These are phyloP conservation scores for Falco columbarius DNA, from an alignment of 2,797 vertebrate genomes.

Conservation along the genomic window DNA sequence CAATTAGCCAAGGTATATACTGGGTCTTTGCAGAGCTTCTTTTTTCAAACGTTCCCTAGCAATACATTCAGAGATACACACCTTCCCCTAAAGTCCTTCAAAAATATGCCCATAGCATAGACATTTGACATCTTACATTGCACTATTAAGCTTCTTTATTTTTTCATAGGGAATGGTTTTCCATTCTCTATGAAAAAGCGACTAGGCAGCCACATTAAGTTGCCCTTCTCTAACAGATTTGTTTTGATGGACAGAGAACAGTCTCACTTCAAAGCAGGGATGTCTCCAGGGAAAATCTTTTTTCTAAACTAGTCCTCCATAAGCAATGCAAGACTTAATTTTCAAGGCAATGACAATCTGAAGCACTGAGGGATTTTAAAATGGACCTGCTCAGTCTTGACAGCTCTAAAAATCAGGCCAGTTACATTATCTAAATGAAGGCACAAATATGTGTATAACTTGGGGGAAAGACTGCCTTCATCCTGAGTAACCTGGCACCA, in stretches of 20 bases:
- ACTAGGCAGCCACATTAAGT: not conserved
- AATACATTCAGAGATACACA: not conserved
- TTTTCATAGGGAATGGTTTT: not conserved
- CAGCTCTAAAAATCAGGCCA: conserved; percentile 12
- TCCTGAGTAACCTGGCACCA: not conserved
- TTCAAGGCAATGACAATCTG: conserved; percentile 4
- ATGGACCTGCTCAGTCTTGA: not conserved
- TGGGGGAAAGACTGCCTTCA: not conserved
- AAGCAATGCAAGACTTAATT: conserved; percentile 22
- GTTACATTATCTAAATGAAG: not conserved
- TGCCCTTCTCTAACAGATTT: not conserved
- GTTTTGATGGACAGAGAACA: conserved; percentile 2
- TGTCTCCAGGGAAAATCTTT: not conserved
- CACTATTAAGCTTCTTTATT: not conserved
- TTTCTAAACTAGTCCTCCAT: not conserved
- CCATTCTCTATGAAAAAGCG: not conserved
- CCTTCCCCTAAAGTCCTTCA: not conserved
- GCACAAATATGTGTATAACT: not conserved
- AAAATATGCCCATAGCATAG: not conserved
- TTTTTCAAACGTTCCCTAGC: not conserved
- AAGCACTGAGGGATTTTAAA: conserved; percentile 14
- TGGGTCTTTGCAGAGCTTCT: not conserved
- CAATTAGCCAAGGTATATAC: not conserved
- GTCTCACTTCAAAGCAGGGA: not conserved
- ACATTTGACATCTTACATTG: not conserved